phyloP scores from a whole-genome alignment of 2,113 vertebrate species.

The Ploceus nigricollis region DNA sequence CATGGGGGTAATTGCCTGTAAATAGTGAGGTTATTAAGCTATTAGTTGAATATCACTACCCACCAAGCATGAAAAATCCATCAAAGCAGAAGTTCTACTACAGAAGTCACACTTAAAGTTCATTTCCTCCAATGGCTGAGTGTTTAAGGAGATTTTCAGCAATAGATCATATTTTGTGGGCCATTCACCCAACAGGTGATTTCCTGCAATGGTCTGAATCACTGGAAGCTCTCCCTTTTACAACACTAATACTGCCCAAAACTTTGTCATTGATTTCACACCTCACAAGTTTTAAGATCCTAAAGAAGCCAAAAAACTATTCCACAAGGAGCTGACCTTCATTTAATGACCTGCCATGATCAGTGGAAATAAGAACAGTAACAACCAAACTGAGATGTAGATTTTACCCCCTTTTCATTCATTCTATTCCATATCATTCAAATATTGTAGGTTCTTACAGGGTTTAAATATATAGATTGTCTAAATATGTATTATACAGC shows the following conservation, averaged over 20 bases:
- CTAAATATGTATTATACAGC: neutral
- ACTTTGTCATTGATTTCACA: neutral
- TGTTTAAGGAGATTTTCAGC: neutral
- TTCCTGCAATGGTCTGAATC: neutral
- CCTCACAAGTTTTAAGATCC: neutral
- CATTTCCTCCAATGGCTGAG: neutral
- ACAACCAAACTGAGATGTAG: neutral
- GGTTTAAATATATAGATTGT: neutral
- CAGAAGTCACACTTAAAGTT: neutral
- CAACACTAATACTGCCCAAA: neutral
- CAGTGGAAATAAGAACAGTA: neutral
- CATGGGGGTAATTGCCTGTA: slow-evolving; percentile 15
- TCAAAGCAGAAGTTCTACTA: neutral
- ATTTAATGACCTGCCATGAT: neutral
- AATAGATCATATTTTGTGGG: neutral
- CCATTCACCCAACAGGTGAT: neutral
- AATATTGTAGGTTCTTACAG: neutral
- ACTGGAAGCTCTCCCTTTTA: neutral
- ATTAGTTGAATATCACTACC: neutral
- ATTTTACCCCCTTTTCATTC: neutral
- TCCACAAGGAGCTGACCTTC: neutral
- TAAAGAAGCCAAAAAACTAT: neutral
- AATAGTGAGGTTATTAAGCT: slow-evolving; percentile 2
- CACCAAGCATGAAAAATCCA: neutral
- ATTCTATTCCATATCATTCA: neutral